Percentiles rank a stretch among this genome's conserved stretches.
Conservation (phyloP, 2,113 vertebrate species). For the Ursus arctos region DNA sequence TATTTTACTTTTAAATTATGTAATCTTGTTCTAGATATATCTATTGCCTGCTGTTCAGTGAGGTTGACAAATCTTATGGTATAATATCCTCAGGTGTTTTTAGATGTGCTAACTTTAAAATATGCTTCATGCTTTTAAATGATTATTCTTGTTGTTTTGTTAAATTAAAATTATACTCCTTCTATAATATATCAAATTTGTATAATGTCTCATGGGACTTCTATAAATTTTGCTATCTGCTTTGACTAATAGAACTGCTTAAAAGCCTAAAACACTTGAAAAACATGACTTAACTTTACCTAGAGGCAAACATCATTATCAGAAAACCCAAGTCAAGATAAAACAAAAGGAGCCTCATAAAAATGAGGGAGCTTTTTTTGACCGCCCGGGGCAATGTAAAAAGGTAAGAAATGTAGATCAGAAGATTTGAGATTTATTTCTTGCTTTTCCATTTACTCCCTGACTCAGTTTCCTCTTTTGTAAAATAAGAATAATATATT, state of each 20-base stretch:
- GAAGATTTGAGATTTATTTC: neutral
- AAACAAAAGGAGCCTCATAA: neutral
- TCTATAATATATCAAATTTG: neutral
- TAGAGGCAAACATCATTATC: neutral
- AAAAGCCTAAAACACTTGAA: constrained; percentile 29
- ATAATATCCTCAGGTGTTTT: neutral
- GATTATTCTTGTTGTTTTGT: neutral
- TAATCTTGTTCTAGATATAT: neutral
- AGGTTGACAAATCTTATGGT: neutral
- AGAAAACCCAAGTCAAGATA: constrained; percentile 1
- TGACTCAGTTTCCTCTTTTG: neutral
- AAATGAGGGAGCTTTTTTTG: neutral
- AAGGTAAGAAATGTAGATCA: neutral
- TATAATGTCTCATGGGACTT: neutral
- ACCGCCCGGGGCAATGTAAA: neutral
- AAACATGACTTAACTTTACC: neutral
- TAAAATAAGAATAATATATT: neutral
- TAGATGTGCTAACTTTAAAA: constrained; percentile 3
- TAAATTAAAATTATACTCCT: constrained; percentile 39
- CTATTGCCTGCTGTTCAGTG: neutral
- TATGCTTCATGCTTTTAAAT: constrained; percentile 17
- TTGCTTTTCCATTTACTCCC: neutral
- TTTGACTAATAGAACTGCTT: constrained; percentile 4
- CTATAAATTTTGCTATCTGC: neutral
- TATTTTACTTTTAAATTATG: neutral